Conservation (phyloP, 2,797 vertebrate species). For the Calcarius lapponicus region DNA sequence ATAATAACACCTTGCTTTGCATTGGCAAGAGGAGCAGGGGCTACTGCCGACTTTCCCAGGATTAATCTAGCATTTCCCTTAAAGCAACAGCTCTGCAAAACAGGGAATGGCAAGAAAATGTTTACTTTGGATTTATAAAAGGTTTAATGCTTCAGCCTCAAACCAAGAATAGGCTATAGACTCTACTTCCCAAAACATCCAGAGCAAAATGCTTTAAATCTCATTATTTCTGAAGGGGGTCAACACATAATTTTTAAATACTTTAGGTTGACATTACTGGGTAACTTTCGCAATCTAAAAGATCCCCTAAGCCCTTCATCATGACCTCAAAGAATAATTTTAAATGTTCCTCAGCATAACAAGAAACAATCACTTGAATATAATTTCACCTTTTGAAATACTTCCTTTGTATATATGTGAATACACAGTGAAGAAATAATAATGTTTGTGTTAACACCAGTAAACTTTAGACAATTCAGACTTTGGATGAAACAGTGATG, state of each 20-base stretch:
- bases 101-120: not conserved
- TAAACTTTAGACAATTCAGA: not conserved
- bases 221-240: not conserved
- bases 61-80: not conserved
- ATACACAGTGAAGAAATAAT: not conserved
- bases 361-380: not conserved
- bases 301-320: not conserved
- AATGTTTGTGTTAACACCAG: not conserved
- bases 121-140: not conserved
- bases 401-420: not conserved
- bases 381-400: not conserved
- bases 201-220: not conserved
- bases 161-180: not conserved
- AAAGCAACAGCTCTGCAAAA: slow-evolving; percentile 22
- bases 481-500: not conserved
- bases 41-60: slow-evolving; percentile 7
- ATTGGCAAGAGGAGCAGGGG: slow-evolving; percentile 7
- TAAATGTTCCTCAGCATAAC: not conserved
- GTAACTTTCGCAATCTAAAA: not conserved
- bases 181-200: not conserved
- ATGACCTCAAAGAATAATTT: not conserved
- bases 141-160: not conserved
- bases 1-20: slow-evolving; percentile 16
- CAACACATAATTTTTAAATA: not conserved
- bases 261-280: not conserved